Evolutionary conservation across 2,113 vertebrate genomes (phyloP).

Genomic region (Oncorhynchus kisutch): DNA sequence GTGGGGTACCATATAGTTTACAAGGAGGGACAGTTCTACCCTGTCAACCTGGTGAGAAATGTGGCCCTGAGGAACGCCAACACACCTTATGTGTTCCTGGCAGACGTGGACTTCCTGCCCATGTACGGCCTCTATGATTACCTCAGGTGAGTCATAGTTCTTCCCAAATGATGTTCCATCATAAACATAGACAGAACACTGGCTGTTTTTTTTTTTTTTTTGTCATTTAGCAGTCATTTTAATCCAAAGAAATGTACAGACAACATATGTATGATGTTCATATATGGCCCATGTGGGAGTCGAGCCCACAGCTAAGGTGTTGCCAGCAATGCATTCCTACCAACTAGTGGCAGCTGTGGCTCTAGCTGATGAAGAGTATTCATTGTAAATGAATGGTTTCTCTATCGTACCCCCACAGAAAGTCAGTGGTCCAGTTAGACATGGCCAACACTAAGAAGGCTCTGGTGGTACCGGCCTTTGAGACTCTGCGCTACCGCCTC

Average conservation of each 20-base stretch:
- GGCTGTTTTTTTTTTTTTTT: too few relatives aligned
- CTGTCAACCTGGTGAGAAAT: slow-evolving; percentile 92
- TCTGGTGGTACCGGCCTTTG: slow-evolving; percentile 93
- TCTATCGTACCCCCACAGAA: slow-evolving; percentile 63
- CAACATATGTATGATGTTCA: too few relatives aligned
- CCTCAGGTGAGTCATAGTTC: slow-evolving; percentile 82
- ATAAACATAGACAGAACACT: too few relatives aligned
- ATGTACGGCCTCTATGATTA: slow-evolving; percentile 93
- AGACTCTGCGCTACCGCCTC: slow-evolving; percentile 90
- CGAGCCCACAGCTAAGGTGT: too few relatives aligned
- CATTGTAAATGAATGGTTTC: background rate
- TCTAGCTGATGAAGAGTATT: background rate
- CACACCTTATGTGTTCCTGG: slow-evolving; percentile 91
- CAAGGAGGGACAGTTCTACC: slow-evolving; percentile 94
- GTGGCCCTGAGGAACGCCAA: slow-evolving; percentile 88
- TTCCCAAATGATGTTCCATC: too few relatives aligned
- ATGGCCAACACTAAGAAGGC: slow-evolving; percentile 84
- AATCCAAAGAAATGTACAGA: too few relatives aligned
- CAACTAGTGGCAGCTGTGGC: too few relatives aligned
- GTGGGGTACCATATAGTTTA: slow-evolving; percentile 95
- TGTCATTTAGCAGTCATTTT: too few relatives aligned
- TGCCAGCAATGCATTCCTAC: too few relatives aligned
- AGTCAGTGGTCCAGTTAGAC: slow-evolving; percentile 84
- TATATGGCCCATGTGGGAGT: too few relatives aligned
- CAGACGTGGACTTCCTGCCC: slow-evolving; percentile 93